These are phyloP conservation scores for Cercopithecus mona DNA, from an alignment of 2,113 vertebrate genomes.

Conservation along the genomic window DNA sequence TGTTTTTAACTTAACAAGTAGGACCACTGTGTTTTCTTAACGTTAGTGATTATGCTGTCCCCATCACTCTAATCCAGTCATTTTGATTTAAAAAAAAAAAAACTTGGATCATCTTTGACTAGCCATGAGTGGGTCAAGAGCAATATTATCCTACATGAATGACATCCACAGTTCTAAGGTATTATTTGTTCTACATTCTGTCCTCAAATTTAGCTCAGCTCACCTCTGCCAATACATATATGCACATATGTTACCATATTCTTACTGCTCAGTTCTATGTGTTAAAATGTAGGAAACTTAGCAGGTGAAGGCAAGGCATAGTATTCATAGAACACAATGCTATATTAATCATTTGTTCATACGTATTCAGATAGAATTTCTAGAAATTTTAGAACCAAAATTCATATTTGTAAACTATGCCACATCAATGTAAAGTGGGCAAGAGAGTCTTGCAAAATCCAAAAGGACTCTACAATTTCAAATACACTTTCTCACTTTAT, in stretches of 20 bases:
- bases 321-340: neutral
- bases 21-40: neutral
- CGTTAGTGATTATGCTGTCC: neutral
- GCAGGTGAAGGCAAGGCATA: neutral
- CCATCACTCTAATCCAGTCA: neutral
- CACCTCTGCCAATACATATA: neutral
- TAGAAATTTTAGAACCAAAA: conserved; percentile 1
- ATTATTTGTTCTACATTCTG: neutral
- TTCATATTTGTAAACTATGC: neutral
- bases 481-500: neutral
- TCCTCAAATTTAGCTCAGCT: neutral
- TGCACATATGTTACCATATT: neutral
- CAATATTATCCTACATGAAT: neutral
- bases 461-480: neutral
- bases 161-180: neutral
- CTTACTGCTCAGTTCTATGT: neutral
- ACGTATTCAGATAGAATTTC: neutral
- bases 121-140: neutral
- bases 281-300: neutral
- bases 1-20: neutral
- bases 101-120: neutral
- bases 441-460: neutral
- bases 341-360: neutral
- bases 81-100: neutral
- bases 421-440: neutral